These are phyloP conservation scores for Bombyx mandarina DNA, from an alignment of 1,140 invertebrate genomes.

Conservation along the genomic window DNA sequence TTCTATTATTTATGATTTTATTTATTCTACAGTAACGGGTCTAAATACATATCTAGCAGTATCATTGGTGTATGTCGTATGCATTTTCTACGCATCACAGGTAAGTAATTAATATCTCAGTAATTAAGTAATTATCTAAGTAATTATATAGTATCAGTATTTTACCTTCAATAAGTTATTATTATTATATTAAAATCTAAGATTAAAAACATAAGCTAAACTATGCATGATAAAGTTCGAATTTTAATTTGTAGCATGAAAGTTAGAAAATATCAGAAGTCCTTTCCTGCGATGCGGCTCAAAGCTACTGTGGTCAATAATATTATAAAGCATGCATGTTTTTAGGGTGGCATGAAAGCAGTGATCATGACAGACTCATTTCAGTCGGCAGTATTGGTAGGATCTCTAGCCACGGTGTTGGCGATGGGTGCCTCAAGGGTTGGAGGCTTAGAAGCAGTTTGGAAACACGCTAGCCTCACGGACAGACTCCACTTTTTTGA, in stretches of 20 bases:
- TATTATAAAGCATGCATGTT: not conserved
- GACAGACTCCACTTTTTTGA: slow-evolving; percentile 84
- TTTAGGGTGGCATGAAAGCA: slow-evolving; percentile 93
- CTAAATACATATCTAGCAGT: slow-evolving; percentile 79
- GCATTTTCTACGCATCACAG: slow-evolving; percentile 92
- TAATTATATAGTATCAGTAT: not conserved
- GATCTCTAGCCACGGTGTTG: slow-evolving; percentile 82
- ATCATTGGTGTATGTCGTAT: slow-evolving; percentile 88
- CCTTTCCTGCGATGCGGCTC: no score
- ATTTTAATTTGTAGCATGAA: no score
- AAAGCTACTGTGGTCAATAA: no score
- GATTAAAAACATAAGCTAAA: no score
- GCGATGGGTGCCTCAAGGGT: slow-evolving; percentile 78
- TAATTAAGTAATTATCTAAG: not conserved
- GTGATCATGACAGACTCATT: slow-evolving; percentile 96
- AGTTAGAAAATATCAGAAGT: no score
- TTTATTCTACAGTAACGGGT: slow-evolving; percentile 57
- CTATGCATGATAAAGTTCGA: no score
- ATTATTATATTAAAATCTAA: no score
- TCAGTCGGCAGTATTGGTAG: slow-evolving; percentile 72
- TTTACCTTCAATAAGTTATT: not conserved
- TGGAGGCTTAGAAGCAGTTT: slow-evolving; percentile 79
- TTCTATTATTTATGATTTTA: not conserved
- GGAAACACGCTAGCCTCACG: slow-evolving; percentile 75
- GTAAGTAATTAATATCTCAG: slow-evolving; percentile 24